Conservation (phyloP, 2,888 invertebrate genomes). For the Eupithecia inturbata region DNA sequence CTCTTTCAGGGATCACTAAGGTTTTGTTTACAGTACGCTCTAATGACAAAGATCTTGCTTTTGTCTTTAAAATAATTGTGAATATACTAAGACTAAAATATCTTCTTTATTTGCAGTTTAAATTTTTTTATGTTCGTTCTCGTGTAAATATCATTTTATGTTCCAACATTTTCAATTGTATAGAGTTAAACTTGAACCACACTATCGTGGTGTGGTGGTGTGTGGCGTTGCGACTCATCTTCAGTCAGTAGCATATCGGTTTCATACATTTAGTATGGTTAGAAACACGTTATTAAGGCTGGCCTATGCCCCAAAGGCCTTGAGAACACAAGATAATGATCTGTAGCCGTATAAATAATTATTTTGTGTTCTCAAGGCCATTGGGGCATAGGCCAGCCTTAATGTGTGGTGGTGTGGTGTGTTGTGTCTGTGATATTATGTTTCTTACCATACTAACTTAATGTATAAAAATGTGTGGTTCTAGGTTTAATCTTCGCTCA, state of each 20-base stretch:
- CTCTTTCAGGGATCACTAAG: constrained; percentile 73
- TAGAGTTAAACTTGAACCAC: background rate
- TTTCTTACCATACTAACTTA: too few species aligned
- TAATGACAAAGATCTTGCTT: constrained; percentile 71
- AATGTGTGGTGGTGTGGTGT: too few species aligned
- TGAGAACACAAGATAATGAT: too few species aligned
- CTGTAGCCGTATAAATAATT: too few species aligned
- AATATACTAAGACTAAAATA: background rate
- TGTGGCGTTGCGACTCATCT: background rate
- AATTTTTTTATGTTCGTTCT: background rate
- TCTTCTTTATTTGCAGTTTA: background rate
- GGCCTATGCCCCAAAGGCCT: too few species aligned
- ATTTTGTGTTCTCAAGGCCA: too few species aligned
- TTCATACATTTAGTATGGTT: background rate
- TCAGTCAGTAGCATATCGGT: background rate
- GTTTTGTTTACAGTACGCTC: constrained; percentile 77
- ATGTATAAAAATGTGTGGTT: background rate
- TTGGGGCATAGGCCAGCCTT: too few species aligned
- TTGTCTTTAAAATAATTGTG: constrained; percentile 34
- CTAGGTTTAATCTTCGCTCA: background rate
- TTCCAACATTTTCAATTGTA: background rate
- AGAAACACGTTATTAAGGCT: too few species aligned
- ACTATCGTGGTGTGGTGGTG: background rate
- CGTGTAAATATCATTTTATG: background rate
- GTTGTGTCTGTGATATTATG: too few species aligned